Evolutionary conservation across 2,113 vertebrate genomes (phyloP).

Genomic region (Taxidea taxus): DNA sequence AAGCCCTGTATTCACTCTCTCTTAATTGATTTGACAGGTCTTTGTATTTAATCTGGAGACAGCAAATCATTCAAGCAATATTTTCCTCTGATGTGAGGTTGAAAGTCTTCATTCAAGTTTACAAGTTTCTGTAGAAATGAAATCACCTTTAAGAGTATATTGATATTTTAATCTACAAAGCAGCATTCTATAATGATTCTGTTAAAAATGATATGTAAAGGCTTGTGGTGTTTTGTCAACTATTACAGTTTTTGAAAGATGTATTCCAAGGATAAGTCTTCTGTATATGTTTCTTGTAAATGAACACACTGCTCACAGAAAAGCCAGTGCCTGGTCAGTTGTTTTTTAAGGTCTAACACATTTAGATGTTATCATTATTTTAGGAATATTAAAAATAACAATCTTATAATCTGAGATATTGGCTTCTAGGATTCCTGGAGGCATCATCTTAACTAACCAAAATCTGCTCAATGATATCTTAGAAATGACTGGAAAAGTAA

Average conservation of each 20-base stretch:
- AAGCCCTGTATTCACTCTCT: slow-evolving; percentile 83
- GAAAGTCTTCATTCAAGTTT: slow-evolving; percentile 93
- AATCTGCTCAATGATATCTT: slow-evolving; percentile 96
- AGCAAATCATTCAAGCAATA: slow-evolving; percentile 94
- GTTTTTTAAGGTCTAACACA: slow-evolving; percentile 94
- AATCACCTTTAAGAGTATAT: slow-evolving; percentile 94
- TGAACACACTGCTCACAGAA: slow-evolving; percentile 96
- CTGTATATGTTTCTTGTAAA: slow-evolving; percentile 95
- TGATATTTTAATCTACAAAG: slow-evolving; percentile 96
- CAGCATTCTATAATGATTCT: slow-evolving; percentile 95
- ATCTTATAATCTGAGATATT: slow-evolving; percentile 97
- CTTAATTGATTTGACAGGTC: slow-evolving; percentile 66
- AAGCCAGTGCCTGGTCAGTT: slow-evolving; percentile 92
- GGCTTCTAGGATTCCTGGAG: slow-evolving; percentile 94
- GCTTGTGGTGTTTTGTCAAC: slow-evolving; percentile 95
- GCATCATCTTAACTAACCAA: slow-evolving; percentile 92
- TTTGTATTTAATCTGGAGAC: slow-evolving; percentile 87
- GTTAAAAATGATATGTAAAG: slow-evolving; percentile 95
- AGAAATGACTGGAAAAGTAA: slow-evolving; percentile 93
- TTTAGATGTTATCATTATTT: slow-evolving; percentile 94
- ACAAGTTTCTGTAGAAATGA: slow-evolving; percentile 95
- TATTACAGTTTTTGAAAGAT: slow-evolving; percentile 95
- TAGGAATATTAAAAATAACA: slow-evolving; percentile 94
- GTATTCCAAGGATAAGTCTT: slow-evolving; percentile 93
- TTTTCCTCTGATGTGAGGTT: slow-evolving; percentile 91